phyloP scores from a whole-genome alignment of 92 coral and sea anemone genomes.

The Epizoanthus stellaris region DNA sequence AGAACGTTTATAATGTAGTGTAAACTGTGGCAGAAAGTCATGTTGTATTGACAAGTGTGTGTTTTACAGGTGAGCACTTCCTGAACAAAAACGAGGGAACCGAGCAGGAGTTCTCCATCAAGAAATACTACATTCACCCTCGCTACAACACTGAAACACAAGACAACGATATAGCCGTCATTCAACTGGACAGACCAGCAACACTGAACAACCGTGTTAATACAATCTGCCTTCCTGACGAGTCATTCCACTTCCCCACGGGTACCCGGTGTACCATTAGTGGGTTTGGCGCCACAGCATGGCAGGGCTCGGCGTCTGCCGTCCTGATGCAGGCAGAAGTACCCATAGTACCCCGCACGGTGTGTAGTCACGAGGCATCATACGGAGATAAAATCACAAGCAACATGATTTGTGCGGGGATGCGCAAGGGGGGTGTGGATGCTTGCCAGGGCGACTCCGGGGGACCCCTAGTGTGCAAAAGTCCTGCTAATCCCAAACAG shows the following conservation, averaged over 20 bases:
- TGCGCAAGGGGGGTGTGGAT: constrained; percentile 85
- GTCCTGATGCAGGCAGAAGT: constrained; percentile 85
- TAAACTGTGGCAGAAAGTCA: too few species aligned
- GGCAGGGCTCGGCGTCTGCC: constrained; percentile 58
- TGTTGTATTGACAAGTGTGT: too few species aligned
- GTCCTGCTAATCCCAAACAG: constrained; percentile 78
- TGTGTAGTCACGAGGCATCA: constrained; percentile 70
- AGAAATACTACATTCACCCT: constrained; percentile 71
- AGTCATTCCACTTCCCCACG: constrained; percentile 66
- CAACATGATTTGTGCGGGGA: constrained; percentile 82
- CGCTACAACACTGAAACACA: constrained; percentile 66
- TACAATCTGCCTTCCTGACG: constrained; percentile 78
- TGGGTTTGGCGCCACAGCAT: constrained; percentile 77
- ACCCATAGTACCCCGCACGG: constrained; percentile 65
- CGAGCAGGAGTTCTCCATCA: constrained; percentile 75
- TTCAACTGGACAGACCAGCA: constrained; percentile 71
- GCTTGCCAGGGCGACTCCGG: constrained; percentile 85
- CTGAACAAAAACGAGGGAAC: constrained; percentile 68
- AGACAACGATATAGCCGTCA: constrained; percentile 77
- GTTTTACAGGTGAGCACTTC: constrained; percentile 67
- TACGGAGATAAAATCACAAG: constrained; percentile 76
- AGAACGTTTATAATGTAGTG: too few species aligned
- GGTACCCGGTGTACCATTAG: constrained; percentile 75
- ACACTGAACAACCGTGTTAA: constrained; percentile 76
- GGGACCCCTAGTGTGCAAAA: constrained; percentile 81